These are phyloP conservation scores for Halocynthia aurantium DNA, from an alignment of 23 tunicate species.

Conservation along the genomic window DNA sequence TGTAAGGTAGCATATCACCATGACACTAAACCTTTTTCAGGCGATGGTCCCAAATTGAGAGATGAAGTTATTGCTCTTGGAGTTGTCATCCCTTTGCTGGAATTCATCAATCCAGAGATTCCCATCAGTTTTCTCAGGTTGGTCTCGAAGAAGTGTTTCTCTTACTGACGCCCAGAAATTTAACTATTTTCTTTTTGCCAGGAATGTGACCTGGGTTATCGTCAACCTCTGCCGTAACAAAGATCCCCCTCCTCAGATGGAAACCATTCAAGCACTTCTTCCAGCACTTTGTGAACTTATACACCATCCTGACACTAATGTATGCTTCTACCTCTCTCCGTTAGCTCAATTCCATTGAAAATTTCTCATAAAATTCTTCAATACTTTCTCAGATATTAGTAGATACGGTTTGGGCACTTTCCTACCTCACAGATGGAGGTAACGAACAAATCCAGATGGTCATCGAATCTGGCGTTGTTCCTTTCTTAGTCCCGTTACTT, in stretches of 20 bases:
- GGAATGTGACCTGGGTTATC: conserved; percentile 98
- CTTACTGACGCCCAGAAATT: neutral
- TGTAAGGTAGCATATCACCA: neutral
- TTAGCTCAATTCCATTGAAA: neutral
- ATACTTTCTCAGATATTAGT: conserved; percentile 54
- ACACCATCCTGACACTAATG: conserved; percentile 93
- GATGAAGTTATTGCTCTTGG: conserved; percentile 92
- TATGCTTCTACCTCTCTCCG: conserved; percentile 18
- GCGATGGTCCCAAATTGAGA: conserved; percentile 93
- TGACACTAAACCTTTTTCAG: conserved; percentile 1
- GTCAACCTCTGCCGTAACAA: conserved; percentile 98
- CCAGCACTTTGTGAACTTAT: conserved; percentile 97
- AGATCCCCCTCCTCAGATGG: conserved; percentile 97
- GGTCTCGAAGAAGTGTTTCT: neutral
- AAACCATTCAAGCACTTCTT: conserved; percentile 69
- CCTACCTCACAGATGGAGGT: conserved; percentile 96
- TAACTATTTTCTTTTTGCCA: conserved; percentile 8
- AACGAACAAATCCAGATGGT: conserved; percentile 97
- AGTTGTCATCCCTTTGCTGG: conserved; percentile 82
- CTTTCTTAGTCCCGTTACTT: conserved; percentile 79
- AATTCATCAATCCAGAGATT: conserved; percentile 94
- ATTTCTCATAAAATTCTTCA: neutral
- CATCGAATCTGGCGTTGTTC: conserved; percentile 90
- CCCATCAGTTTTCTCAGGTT: conserved; percentile 97
- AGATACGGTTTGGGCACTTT: conserved; percentile 98